phyloP scores from a whole-genome alignment of 2,797 vertebrate genomes.

The Eleutherodactylus coqui region DNA sequence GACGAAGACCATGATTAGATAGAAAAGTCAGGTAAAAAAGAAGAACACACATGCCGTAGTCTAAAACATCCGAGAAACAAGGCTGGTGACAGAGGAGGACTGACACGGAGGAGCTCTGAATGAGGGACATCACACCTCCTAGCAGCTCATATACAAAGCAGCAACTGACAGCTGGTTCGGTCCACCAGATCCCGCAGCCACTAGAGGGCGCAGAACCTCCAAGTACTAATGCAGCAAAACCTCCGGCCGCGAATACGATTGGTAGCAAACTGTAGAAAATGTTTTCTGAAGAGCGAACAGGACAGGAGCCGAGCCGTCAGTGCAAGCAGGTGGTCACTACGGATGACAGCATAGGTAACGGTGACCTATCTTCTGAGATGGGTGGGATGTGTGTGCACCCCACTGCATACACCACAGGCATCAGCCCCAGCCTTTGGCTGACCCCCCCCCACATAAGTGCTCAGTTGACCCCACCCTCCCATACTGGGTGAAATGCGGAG shows the following conservation, averaged over 20 bases:
- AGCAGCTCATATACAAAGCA: conserved; percentile 8
- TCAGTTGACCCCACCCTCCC: background rate
- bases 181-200: background rate
- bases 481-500: background rate
- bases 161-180: background rate
- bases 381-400: background rate
- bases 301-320: background rate
- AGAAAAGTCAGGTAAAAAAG: conserved; percentile 80
- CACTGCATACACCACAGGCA: background rate
- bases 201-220: background rate
- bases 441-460: too few species aligned
- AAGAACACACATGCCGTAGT: conserved; percentile 84
- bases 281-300: background rate
- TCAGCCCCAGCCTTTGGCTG: background rate
- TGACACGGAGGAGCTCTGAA: background rate
- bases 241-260: background rate
- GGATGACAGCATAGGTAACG: background rate
- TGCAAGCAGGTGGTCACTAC: background rate
- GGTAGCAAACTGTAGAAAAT: conserved; percentile 31
- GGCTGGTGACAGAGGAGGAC: conserved; percentile 67
- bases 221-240: background rate
- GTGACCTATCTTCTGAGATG: background rate
- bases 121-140: background rate
- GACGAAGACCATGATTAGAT: conserved; percentile 81
- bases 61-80: conserved; percentile 86